Base-by-base conservation (phyloP, 1,140 invertebrate genomes). In the Nixonia krombeini region DNA sequence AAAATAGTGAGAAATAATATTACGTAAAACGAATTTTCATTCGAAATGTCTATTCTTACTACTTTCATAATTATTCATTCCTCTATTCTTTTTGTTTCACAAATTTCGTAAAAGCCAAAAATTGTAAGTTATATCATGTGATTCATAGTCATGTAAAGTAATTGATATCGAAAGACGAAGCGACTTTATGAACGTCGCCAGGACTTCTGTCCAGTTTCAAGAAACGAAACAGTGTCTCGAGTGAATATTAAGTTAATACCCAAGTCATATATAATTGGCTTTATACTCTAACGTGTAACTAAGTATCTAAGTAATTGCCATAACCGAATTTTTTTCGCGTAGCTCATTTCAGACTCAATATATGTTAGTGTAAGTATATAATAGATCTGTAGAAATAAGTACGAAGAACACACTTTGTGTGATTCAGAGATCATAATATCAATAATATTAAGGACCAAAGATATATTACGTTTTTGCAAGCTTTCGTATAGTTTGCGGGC, bases 371-470 rank as follows among this genome's bases (percentile, higher is more conserved):
- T 75, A 74, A 68, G 46, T 38, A 59, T 65, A 21, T 71, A 70
- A 73, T 45, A 64, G 35, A 56, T 64, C 46, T 31, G 10, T 70
- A 70, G 56, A 51, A 28, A 13, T 55, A 37, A 59, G 41, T 33
- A 45, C 29, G 18, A 17, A 59, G 44, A 61, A 56, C 56, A 37
- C 51, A 46, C 42, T 50, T 64, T 70, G 56, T 61, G 55, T 64
- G n/a, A n/a, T 70, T 53, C 21, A 41, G 50, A 65, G 26, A 28
- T 57, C 16, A 13, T 40, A 40, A 61, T 62, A 65, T 72, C 70
- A 62, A 71, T 83, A 83, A 78, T 72, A 33, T 82, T 84, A 83
- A 85, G 79, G 79, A 85, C 83, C 83, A 85, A 85, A 85, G 83
- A 85, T 80, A 76, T 53, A 75, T 73, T 81, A 75, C 45, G 73